Percentiles rank a stretch among this genome's conserved stretches.
phyloP scores from a whole-genome alignment of 2,797 vertebrate genomes.

The Syndactyla subalaris region DNA sequence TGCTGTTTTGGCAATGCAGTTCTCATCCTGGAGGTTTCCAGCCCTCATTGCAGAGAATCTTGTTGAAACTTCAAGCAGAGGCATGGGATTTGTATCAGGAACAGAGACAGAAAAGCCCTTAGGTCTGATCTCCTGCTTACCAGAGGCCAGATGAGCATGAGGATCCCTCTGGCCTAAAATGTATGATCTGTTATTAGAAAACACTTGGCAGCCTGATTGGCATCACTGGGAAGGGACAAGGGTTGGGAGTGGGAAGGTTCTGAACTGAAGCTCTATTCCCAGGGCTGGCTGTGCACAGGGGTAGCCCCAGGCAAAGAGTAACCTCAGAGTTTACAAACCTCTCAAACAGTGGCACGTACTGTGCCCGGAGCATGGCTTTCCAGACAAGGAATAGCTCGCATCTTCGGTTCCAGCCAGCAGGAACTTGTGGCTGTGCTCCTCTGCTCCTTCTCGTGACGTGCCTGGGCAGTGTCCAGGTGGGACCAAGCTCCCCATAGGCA shows the following conservation, averaged over 20 bases:
- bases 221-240: neutral
- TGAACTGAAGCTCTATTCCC: neutral
- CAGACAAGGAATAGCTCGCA: neutral
- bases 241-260: neutral
- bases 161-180: constrained; percentile 29
- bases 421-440: neutral
- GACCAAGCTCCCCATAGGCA: rapidly evolving
- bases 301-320: constrained; percentile 48
- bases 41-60: neutral
- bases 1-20: neutral
- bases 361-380: neutral
- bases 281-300: neutral
- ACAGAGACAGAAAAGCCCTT: constrained; percentile 1
- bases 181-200: constrained; percentile 33
- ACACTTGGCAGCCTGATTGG: constrained; percentile 40
- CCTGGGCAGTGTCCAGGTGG: neutral
- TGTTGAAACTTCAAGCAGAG: neutral
- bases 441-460: rapidly evolving
- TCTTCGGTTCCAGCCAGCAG: neutral
- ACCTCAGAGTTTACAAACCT: neutral
- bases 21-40: neutral
- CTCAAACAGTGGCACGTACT: neutral
- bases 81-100: neutral
- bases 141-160: neutral
- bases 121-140: constrained; percentile 44